A percentile compares a stretch with the other conserved stretches of the same genome.
phyloP scores from a whole-genome alignment of 1,140 invertebrate genomes.

The Spodoptera litura region DNA sequence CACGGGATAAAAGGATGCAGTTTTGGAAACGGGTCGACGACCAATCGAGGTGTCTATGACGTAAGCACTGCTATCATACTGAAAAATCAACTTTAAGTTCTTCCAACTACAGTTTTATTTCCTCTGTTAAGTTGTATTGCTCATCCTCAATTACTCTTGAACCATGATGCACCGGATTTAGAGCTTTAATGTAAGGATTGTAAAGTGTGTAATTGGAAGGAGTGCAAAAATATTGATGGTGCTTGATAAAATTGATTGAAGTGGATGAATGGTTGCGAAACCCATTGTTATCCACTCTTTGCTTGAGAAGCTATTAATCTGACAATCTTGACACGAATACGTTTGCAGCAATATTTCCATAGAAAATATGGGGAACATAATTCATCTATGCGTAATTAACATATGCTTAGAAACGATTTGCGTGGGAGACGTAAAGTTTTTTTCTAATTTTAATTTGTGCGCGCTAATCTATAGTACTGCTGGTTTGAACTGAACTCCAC shows the following conservation, averaged over 20 bases:
- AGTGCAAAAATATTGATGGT: background rate
- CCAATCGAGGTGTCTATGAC: constrained; percentile 42
- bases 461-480: too few relatives aligned
- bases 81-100: constrained; percentile 1
- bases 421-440: background rate
- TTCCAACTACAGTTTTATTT: background rate
- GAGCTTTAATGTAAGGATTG: background rate
- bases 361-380: background rate
- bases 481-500: too few relatives aligned
- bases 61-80: background rate
- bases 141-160: constrained; percentile 13
- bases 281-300: constrained; percentile 31
- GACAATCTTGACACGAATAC: constrained; percentile 14
- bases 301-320: constrained; percentile 34
- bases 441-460: too few relatives aligned
- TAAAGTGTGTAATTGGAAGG: background rate
- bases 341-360: constrained; percentile 12
- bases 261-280: constrained; percentile 35
- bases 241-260: constrained; percentile 36
- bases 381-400: background rate
- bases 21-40: constrained; percentile 42
- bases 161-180: background rate
- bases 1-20: constrained; percentile 34
- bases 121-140: background rate
- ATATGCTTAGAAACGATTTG: too few relatives aligned